Base-by-base conservation (phyloP, 2,888 invertebrate genomes). In the Philereme vetulata region DNA sequence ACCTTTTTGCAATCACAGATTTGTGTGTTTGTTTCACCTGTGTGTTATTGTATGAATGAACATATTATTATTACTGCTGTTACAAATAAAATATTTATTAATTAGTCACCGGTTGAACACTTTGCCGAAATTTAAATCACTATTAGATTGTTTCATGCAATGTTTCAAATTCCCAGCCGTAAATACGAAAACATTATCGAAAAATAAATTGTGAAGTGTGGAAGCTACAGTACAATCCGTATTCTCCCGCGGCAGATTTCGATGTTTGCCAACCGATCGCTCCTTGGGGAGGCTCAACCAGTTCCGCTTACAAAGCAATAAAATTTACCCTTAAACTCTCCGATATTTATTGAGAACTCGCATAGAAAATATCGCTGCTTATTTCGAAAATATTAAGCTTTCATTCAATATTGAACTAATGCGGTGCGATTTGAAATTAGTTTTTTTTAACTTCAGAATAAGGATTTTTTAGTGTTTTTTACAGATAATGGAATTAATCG, bases 221-320 rank as follows among this genome's bases (percentile, higher is more conserved):
- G 65, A 57, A 51, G 68, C 69, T 66, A 62, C 72, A 69, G 80
- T 66, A 62, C 72, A 69, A 80, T 73, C 76, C 72, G 71, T 70
- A 70, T 76, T 69, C 78, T 80, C 78, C 47, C 63, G 75, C 62
- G 73, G 66, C 77, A 72, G 77, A 81, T 84, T 78, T 66, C 81
- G 75, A 76, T 88, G 88, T 90, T 90, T 90, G 83, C 88, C 83
- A 76, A 86, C 85, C 82, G 82, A 90, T 88, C 83, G 88, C 85
- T 88, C 90, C 90, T 81, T 71, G 71, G 88, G 86, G 90, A 89
- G 79, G 78, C 76, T 81, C 81, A 77, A 80, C 75, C 76, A 74
- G 77, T 77, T 79, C 77, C 78, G 76, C 81, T 80, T 79, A 73
- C 77, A 78, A 80, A 76, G 81, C 86, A 86, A 87, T 87, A 84